Conservation (phyloP, 2,888 invertebrate genomes). For the Leptopilina syphax region DNA sequence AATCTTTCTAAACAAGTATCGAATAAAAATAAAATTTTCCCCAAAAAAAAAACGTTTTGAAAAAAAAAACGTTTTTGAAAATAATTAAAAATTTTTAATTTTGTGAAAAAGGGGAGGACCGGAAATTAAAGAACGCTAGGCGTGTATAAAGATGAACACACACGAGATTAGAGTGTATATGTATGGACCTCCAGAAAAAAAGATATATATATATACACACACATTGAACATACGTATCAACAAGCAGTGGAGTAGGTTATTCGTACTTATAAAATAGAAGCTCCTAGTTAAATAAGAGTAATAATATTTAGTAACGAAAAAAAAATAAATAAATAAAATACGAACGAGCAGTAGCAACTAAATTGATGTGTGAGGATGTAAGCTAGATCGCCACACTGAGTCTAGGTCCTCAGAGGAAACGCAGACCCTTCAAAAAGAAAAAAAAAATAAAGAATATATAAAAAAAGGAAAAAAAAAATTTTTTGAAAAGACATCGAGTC, state of each 20-base stretch:
- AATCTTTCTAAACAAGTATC: too few species aligned
- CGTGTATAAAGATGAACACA: constrained; percentile 40
- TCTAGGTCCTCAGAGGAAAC: constrained; percentile 64
- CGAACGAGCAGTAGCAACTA: constrained; percentile 65
- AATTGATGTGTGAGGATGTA: constrained; percentile 74
- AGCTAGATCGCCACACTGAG: constrained; percentile 71
- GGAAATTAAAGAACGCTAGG: constrained; percentile 28
- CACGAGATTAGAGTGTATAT: constrained; percentile 37
- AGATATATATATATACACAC: constrained; percentile 34
- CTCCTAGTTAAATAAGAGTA: constrained; percentile 56
- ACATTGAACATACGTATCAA: constrained; percentile 64
- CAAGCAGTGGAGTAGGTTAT: constrained; percentile 70
- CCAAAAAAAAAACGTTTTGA: too few species aligned
- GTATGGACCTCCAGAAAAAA: constrained; percentile 36
- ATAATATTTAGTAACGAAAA: constrained; percentile 55
- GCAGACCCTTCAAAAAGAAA: constrained; percentile 65
- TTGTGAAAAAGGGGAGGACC: constrained; percentile 19
- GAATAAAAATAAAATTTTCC: too few species aligned
- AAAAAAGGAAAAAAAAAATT: constrained; percentile 41
- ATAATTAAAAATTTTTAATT: not conserved
- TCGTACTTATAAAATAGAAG: constrained; percentile 62
- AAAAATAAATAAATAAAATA: constrained; percentile 42
- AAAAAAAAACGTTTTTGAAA: too few species aligned
- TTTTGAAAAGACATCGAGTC: constrained; percentile 28
- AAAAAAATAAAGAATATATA: constrained; percentile 47